Base-by-base conservation (phyloP, 2,797 vertebrate genomes). In the Neosalanx taihuensis region DNA sequence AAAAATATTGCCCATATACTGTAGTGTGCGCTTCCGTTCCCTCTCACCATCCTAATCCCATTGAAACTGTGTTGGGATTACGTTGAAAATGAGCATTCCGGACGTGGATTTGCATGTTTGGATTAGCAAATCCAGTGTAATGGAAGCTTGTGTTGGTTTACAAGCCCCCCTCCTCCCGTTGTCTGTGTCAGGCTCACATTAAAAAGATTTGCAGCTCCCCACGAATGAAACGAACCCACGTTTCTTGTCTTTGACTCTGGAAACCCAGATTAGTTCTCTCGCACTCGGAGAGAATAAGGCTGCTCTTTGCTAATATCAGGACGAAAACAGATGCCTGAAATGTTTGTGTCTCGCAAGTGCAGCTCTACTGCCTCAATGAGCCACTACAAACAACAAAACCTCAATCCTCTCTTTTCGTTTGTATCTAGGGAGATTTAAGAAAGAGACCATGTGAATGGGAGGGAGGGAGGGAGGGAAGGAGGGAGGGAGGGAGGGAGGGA, bases 41-140 rank as follows among this genome's bases (percentile, higher is more conserved):
- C 3, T 58, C 56, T 20, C 18, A 58, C 84, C 87, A 86, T 85
- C 86, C 86, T 91, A 92, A 91, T 92, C 89, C 88, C 79, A 83
- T 84, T 72, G 81, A 90, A 91, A 90, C 86, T 89, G 88, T 87
- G 83, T 87, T 76, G 65, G 90, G 91, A 92, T 92, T 93, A 92
- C 83, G 83, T 87, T 90, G 87, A 92, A 92, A 92, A 91, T 87
- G 84, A 79, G 67, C 82, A 87, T 90, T 91, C 90, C 86, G 83
- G 85, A 87, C 85, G 87, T 83, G 88, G 89, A 91, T 92, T 93
- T 92, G 86, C 87, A 89, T 88, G 89, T 83, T 82, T 87, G 89
- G 89, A 92, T 93, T 92, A 91, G 89, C 74, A 86, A 84, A 82
- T 84, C 88, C 87, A 46, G 85, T 90, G 89, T 90, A 92, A 91